Conservation (phyloP, 2,113 vertebrate genomes). For the Zingel zingel region DNA sequence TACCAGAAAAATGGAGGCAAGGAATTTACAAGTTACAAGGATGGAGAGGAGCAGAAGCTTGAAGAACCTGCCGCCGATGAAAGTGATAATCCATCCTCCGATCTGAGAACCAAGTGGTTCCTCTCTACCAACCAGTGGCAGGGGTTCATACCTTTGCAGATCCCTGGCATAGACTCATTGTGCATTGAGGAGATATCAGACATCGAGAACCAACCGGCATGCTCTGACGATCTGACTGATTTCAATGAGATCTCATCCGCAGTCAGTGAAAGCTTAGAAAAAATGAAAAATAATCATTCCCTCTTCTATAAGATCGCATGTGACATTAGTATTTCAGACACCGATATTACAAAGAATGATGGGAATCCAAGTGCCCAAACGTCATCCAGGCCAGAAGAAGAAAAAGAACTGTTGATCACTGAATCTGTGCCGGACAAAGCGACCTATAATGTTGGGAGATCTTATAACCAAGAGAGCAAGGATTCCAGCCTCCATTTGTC, state of each 20-base stretch:
- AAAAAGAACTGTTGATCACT: constrained; percentile 47
- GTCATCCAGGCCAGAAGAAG: constrained; percentile 36
- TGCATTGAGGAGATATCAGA: constrained; percentile 49
- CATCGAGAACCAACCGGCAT: constrained; percentile 18
- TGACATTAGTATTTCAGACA: constrained; percentile 80
- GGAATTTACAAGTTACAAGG: constrained; percentile 39
- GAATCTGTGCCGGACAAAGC: constrained; percentile 30
- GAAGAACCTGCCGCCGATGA: constrained; percentile 47
- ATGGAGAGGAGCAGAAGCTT: constrained; percentile 42
- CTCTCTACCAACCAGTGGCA: constrained; percentile 81
- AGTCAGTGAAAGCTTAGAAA: constrained; percentile 76
- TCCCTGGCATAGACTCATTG: constrained; percentile 45
- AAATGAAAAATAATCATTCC: constrained; percentile 79
- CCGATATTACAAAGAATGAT: constrained; percentile 75
- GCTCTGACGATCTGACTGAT: constrained; percentile 37
- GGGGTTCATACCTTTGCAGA: constrained; percentile 73
- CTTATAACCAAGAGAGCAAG: constrained; percentile 25
- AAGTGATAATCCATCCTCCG: constrained; percentile 52
- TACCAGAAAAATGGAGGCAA: constrained; percentile 66
- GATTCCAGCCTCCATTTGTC: not conserved
- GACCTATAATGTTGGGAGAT: not conserved
- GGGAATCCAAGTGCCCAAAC: constrained; percentile 40
- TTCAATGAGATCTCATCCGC: constrained; percentile 61
- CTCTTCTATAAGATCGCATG: constrained; percentile 82
- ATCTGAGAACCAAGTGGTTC: constrained; percentile 82